These are phyloP conservation scores for Marasmarcha lunaedactyla DNA, from an alignment of 2,888 invertebrate species.

Conservation along the genomic window DNA sequence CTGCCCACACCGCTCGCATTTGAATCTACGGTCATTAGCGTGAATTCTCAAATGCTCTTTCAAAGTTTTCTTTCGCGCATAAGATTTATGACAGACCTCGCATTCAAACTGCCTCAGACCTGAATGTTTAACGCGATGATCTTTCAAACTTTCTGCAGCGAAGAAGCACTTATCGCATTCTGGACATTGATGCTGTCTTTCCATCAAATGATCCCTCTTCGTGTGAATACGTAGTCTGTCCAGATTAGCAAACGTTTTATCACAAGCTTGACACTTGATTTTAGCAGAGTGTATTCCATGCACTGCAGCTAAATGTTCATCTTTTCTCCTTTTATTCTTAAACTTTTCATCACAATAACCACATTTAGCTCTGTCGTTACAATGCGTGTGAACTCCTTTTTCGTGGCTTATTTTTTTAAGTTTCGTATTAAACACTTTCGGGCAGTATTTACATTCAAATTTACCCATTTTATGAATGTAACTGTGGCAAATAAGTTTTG, in stretches of 20 bases:
- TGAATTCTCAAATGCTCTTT: slow-evolving; percentile 34
- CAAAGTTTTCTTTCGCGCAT: slow-evolving; percentile 33
- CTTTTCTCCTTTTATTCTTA: slow-evolving; percentile 16
- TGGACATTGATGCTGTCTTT: slow-evolving; percentile 28
- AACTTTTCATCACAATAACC: slow-evolving; percentile 20
- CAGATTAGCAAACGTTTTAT: slow-evolving; percentile 27
- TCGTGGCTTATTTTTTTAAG: slow-evolving; percentile 19
- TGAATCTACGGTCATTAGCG: slow-evolving; percentile 26
- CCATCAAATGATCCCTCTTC: slow-evolving; percentile 35
- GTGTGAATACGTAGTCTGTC: slow-evolving; percentile 30
- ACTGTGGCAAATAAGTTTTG: slow-evolving; percentile 3
- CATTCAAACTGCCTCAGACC: slow-evolving; percentile 33
- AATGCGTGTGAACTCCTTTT: slow-evolving; percentile 23
- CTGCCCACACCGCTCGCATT: slow-evolving; percentile 27
- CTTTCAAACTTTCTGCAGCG: slow-evolving; percentile 24
- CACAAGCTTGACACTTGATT: slow-evolving; percentile 35
- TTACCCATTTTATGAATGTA: slow-evolving; percentile 19
- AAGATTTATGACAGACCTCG: slow-evolving; percentile 31
- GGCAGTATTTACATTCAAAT: slow-evolving; percentile 19
- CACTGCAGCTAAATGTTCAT: slow-evolving; percentile 15
- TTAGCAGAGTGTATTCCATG: slow-evolving; percentile 17
- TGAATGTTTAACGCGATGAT: slow-evolving; percentile 37
- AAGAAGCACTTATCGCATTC: slow-evolving; percentile 34
- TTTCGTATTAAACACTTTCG: slow-evolving; percentile 19
- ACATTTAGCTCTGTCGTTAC: slow-evolving; percentile 17